Base-by-base conservation (phyloP, 2,113 vertebrate species). In the Conger conger region DNA sequence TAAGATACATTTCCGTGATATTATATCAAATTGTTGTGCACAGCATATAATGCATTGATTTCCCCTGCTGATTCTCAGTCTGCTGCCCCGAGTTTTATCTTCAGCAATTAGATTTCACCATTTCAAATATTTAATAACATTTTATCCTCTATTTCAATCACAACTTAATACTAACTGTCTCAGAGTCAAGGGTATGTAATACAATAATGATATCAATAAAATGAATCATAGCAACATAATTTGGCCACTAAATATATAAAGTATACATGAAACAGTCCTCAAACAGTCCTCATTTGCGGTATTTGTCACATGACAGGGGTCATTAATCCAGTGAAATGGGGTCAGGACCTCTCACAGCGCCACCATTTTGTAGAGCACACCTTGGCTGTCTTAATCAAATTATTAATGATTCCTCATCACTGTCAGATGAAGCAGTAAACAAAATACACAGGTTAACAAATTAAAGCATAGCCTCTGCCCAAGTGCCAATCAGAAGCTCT, bases 31-130 rank as follows among this genome's bases (percentile, higher is more conserved):
- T 50, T 50, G 15, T 50, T 5, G 40, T 42, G 9, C 9, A 36
- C 68, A 84, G 9, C 9, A 36, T 80, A 84, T 78, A 82, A 79
- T 79, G 36, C 68, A 53, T 63, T 87, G 42, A 77, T 87, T 86
- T 81, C 42, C 53, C 81, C 7, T 27, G 23, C 9, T 63, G 23
- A 63, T 63, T 23, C 57, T 63, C 0, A 50, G 11, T 50, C 1
- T 50, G n/a, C n/a, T 9, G 45, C 9, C 7, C 45, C 15, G 11
- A 50, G 45, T 50, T 60, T 27, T 20, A 27, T 60, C 23, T 20
- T 27, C 4, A 27, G 9, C 2, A 27, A 60, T 60, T 60, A 20
- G 57, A 60, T 20, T 60, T 60, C 20, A 60, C 57, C 23, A 27
- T 20, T 60, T 57, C 2, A 42, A 42, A 42, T 42, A 42, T 2